Conservation (phyloP, 2,888 invertebrate genomes). For the Dryadula phaetusa region DNA sequence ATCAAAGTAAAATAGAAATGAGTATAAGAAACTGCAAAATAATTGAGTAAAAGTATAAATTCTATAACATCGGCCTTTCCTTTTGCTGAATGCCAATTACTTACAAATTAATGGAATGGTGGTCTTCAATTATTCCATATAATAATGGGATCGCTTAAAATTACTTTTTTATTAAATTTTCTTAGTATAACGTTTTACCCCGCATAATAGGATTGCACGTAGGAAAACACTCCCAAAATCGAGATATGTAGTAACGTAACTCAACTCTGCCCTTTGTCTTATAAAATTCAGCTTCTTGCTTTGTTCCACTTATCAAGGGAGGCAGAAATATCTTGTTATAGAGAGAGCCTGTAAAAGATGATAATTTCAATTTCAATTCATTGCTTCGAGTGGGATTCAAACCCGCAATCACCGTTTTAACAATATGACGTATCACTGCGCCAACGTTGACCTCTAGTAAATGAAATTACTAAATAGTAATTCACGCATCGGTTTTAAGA, state of each 20-base stretch:
- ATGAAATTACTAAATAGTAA: neutral
- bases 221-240: too few species aligned
- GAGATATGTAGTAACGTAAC: too few species aligned
- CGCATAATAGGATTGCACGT: too few species aligned
- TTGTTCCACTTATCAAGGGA: too few species aligned
- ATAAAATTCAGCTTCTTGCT: too few species aligned
- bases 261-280: too few species aligned
- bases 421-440: too few species aligned
- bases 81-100: constrained; percentile 27
- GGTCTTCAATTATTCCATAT: constrained; percentile 10
- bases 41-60: constrained; percentile 37
- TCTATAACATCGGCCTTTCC: constrained; percentile 31
- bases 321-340: too few species aligned
- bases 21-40: constrained; percentile 28
- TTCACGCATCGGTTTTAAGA: constrained; percentile 1
- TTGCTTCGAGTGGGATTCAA: neutral
- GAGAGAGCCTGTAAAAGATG: too few species aligned
- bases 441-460: neutral
- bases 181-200: too few species aligned
- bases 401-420: neutral
- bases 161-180: too few species aligned
- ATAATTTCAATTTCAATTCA: too few species aligned
- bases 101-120: constrained; percentile 30
- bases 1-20: constrained; percentile 34
- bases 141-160: constrained; percentile 1